Conservation (phyloP, 2,888 invertebrate genomes). For the Poecilobothrus nobilitatus region DNA sequence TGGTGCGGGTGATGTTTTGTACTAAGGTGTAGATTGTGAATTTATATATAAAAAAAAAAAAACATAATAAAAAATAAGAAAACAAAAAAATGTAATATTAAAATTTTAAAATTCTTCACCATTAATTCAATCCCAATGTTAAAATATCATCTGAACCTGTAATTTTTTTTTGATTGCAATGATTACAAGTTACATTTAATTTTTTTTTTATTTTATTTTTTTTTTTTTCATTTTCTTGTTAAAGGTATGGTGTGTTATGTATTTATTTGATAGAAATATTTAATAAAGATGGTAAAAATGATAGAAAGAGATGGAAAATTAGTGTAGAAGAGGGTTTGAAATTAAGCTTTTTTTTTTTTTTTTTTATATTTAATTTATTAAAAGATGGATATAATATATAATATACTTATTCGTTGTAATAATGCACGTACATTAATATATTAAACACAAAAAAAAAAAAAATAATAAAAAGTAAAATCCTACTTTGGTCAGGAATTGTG, state of each 20-base stretch:
- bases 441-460: too few species aligned
- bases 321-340: too few species aligned
- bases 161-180: neutral
- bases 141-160: neutral
- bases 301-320: neutral
- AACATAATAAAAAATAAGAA: too few species aligned
- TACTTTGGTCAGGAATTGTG: neutral
- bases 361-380: too few species aligned
- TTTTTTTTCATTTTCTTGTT: neutral
- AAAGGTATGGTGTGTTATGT: neutral
- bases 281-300: neutral
- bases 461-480: neutral
- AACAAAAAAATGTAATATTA: too few species aligned
- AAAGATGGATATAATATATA: too few species aligned
- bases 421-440: too few species aligned
- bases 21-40: too few species aligned
- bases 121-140: neutral
- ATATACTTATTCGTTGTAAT: too few species aligned
- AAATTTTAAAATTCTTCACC: too few species aligned
- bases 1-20: neutral
- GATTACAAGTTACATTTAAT: neutral
- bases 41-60: too few species aligned
- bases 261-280: neutral
- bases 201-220: neutral
- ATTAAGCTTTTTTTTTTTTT: too few species aligned